Evolutionary conservation across 2,113 vertebrate species (phyloP).

Genomic region (Amphilophus citrinellus): DNA sequence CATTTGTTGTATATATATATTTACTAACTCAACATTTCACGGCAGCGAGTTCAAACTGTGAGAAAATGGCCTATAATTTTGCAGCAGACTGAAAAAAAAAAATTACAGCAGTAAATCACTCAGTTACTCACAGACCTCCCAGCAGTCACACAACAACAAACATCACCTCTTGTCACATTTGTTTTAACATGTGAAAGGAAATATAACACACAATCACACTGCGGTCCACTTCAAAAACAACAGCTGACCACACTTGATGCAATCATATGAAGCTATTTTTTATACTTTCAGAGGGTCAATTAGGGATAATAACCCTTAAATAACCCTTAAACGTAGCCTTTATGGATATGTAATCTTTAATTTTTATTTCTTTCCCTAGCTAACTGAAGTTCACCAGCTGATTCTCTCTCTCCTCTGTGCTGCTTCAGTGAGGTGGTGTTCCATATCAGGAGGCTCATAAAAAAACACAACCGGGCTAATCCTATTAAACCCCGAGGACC

Average conservation of each 20-base stretch:
- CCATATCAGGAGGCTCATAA: slow-evolving; percentile 36
- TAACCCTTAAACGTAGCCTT: background rate
- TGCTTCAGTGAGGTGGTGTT: slow-evolving; percentile 19
- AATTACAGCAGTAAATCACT: background rate
- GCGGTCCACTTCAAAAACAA: background rate
- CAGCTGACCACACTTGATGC: background rate
- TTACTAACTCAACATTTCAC: slow-evolving; percentile 3
- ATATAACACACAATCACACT: background rate
- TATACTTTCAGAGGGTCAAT: background rate
- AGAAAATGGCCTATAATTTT: background rate
- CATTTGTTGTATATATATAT: background rate
- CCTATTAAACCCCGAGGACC: slow-evolving; percentile 23
- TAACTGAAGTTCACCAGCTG: slow-evolving; percentile 5
- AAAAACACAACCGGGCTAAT: slow-evolving; percentile 54
- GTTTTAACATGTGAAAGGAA: background rate
- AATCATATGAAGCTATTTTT: background rate
- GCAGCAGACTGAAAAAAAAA: background rate
- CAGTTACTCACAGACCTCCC: background rate
- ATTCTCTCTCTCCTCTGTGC: slow-evolving; percentile 46
- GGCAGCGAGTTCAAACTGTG: background rate
- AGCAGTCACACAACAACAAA: background rate
- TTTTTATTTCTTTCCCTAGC: background rate
- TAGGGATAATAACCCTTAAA: background rate
- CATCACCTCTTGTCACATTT: slow-evolving; percentile 22
- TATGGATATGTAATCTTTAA: background rate